Percentiles rank a stretch among this genome's conserved stretches.
Conservation (phyloP, 2,113 vertebrate genomes). For the Corythaeola cristata region DNA sequence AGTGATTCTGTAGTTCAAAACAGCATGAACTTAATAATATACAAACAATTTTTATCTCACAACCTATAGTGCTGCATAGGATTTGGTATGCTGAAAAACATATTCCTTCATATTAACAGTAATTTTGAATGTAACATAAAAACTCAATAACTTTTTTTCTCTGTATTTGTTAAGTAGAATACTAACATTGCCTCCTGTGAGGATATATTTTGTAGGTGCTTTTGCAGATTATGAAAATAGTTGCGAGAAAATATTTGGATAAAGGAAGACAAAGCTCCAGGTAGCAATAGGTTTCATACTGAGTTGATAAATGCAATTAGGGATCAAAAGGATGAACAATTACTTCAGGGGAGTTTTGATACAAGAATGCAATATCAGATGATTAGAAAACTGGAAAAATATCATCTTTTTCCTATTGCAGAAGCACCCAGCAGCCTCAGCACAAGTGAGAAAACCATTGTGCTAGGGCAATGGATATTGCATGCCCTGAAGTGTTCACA, state of each 20-base stretch:
- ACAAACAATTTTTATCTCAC: constrained; percentile 66
- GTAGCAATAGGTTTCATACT: constrained; percentile 54
- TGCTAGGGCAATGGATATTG: constrained; percentile 11
- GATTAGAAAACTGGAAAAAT: constrained; percentile 47
- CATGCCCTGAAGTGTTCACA: constrained; percentile 13
- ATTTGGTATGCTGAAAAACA: constrained; percentile 19
- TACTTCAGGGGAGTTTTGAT: constrained; percentile 54
- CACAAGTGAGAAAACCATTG: background rate
- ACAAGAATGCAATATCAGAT: constrained; percentile 52
- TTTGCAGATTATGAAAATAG: constrained; percentile 62
- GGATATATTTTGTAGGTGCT: constrained; percentile 26
- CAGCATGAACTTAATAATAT: constrained; percentile 65
- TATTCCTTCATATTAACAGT: constrained; percentile 29
- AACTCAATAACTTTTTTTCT: constrained; percentile 9
- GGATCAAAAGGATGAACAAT: constrained; percentile 60
- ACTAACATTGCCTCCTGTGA: background rate
- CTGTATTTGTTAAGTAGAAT: constrained; percentile 18
- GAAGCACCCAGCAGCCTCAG: background rate
- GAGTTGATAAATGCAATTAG: constrained; percentile 65
- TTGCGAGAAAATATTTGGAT: constrained; percentile 43
- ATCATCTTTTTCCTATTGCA: background rate
- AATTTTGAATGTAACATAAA: constrained; percentile 41
- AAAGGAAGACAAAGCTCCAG: constrained; percentile 56
- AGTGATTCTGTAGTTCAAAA: constrained; percentile 63
- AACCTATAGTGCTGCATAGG: constrained; percentile 38